Conservation (phyloP, 30 jellyfish, hydroid and myxozoan genomes). For the Turritopsis rubra region DNA sequence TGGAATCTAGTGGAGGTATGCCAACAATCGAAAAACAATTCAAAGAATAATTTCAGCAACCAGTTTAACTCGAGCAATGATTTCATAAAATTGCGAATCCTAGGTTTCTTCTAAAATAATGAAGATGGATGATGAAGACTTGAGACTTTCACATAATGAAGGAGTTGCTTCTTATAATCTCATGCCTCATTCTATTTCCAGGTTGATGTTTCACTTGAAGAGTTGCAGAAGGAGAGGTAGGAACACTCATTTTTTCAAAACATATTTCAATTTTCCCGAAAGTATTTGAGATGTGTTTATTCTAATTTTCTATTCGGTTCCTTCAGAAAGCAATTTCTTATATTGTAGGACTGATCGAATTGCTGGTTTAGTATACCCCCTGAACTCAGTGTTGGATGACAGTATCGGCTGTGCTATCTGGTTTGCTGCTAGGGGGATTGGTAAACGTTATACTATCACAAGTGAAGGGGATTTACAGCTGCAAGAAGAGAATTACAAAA, state of each 20-base stretch:
- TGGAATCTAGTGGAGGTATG: slow-evolving; percentile 89
- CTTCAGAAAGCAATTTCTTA: neutral
- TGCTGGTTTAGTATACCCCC: slow-evolving; percentile 62
- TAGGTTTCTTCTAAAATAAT: too few species aligned
- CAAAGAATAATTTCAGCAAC: neutral
- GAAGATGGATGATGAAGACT: too few species aligned
- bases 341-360: slow-evolving; percentile 43
- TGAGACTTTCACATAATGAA: neutral
- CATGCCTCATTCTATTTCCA: slow-evolving; percentile 4
- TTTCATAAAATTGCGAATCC: too few species aligned
- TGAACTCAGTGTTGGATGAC: slow-evolving; percentile 76
- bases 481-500: slow-evolving; percentile 30
- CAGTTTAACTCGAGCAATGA: neutral
- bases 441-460: slow-evolving; percentile 27
- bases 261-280: neutral
- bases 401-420: slow-evolving; percentile 96
- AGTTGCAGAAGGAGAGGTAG: slow-evolving; percentile 60
- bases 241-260: neutral
- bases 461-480: slow-evolving; percentile 35
- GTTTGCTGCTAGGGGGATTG: slow-evolving; percentile 96
- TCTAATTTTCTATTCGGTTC: too few species aligned
- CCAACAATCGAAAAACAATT: neutral
- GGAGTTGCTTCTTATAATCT: too few species aligned
- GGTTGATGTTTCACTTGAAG: slow-evolving; percentile 68
- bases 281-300: too few species aligned